A percentile compares a stretch with the other conserved stretches of the same genome.
These are phyloP conservation scores for Tadarida brasiliensis DNA, from an alignment of 2,797 vertebrate genomes.

Conservation along the genomic window DNA sequence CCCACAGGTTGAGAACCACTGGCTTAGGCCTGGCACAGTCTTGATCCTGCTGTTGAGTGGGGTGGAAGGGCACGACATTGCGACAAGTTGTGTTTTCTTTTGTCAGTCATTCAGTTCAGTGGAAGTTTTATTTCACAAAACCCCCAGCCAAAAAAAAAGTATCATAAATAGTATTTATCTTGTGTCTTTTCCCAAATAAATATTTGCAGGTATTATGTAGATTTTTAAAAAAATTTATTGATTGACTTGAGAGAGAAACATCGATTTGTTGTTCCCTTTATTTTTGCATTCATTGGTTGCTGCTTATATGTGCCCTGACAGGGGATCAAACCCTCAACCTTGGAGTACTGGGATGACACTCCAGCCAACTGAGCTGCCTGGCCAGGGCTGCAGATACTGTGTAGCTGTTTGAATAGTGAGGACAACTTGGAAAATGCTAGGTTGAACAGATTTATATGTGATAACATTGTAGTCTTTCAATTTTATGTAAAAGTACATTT, in stretches of 20 bases:
- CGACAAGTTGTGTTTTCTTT: not conserved
- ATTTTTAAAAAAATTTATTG: too few species aligned
- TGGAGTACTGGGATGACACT: too few species aligned
- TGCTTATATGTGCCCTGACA: too few species aligned
- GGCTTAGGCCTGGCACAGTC: not conserved
- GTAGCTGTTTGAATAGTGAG: not conserved
- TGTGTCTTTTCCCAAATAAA: not conserved
- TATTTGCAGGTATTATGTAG: not conserved
- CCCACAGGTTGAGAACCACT: too few species aligned
- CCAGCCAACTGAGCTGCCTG: too few species aligned
- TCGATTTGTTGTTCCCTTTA: too few species aligned
- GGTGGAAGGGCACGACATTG: not conserved
- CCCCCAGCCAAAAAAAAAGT: not conserved
- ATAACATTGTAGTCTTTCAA: not conserved
- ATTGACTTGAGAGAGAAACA: too few species aligned
- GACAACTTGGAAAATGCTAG: not conserved
- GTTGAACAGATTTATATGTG: not conserved
- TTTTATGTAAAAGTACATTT: not conserved
- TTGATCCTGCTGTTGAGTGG: not conserved
- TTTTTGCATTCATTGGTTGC: too few species aligned
- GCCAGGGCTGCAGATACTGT: not conserved
- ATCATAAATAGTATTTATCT: not conserved
- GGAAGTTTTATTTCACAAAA: not conserved
- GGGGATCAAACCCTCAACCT: too few species aligned
- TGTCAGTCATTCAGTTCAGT: not conserved